Conservation (phyloP, 2,113 vertebrate species). For the Scalopus aquaticus region DNA sequence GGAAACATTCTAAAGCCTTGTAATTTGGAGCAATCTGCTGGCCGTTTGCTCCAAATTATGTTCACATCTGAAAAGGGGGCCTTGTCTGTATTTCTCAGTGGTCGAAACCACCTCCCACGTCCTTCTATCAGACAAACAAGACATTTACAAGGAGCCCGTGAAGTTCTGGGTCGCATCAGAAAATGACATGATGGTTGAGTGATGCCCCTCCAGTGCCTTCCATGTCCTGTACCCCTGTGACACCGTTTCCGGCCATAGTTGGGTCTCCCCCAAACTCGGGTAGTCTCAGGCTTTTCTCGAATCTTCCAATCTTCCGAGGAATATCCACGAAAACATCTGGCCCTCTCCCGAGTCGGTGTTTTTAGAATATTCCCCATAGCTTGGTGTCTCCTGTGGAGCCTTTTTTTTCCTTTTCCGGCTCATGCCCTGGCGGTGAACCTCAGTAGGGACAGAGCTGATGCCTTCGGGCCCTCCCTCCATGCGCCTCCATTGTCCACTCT, state of each 20-base stretch:
- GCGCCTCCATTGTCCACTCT: slow-evolving; percentile 56
- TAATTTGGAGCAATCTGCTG: slow-evolving; percentile 54
- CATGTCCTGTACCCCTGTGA: neutral
- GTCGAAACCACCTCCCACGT: neutral
- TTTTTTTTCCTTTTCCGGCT: neutral
- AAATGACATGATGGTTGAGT: neutral
- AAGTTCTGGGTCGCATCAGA: slow-evolving; percentile 61
- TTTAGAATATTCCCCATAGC: slow-evolving; percentile 58
- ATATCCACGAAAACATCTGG: slow-evolving; percentile 60
- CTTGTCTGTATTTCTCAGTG: neutral
- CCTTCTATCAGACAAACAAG: neutral
- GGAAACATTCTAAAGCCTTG: slow-evolving; percentile 42
- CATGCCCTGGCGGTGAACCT: slow-evolving; percentile 69
- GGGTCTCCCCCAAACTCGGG: neutral
- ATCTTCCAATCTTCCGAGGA: slow-evolving; percentile 44
- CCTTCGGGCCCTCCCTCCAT: neutral
- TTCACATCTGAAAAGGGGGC: neutral
- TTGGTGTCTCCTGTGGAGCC: slow-evolving; percentile 5
- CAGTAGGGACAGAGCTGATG: neutral
- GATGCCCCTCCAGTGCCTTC: neutral
- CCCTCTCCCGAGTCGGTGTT: slow-evolving; percentile 40
- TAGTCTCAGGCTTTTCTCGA: slow-evolving; percentile 38
- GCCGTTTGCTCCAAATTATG: slow-evolving; percentile 55
- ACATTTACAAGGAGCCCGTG: slow-evolving; percentile 27
- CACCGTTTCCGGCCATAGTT: too few species aligned